phyloP scores from a whole-genome alignment of 2,797 vertebrate genomes.

The Coreius guichenoti region DNA sequence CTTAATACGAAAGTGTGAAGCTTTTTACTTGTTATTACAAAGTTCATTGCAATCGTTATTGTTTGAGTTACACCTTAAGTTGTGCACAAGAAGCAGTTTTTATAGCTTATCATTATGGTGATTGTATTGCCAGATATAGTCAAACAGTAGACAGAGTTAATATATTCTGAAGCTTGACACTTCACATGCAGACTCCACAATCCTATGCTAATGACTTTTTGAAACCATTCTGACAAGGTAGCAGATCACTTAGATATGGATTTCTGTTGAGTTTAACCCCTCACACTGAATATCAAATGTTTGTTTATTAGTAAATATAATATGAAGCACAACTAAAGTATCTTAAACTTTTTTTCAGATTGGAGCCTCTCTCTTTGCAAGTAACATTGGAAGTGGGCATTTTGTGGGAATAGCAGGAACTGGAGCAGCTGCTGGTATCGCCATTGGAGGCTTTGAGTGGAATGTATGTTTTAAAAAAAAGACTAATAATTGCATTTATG shows the following conservation, averaged over 20 bases:
- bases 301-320: neutral
- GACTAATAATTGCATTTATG: neutral
- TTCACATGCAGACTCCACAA: neutral
- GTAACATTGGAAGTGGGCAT: constrained; percentile 95
- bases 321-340: neutral
- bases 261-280: neutral
- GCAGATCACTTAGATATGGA: neutral
- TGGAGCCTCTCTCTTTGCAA: constrained; percentile 94
- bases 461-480: constrained; percentile 83
- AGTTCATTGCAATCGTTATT: constrained; percentile 22
- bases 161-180: neutral
- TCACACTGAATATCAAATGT: neutral
- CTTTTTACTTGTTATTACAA: constrained; percentile 21
- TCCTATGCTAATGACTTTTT: neutral
- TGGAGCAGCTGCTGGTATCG: constrained; percentile 86
- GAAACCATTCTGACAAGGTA: neutral
- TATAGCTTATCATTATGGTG: constrained; percentile 31
- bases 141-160: constrained; percentile 49
- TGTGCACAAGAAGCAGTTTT: constrained; percentile 26
- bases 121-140: constrained; percentile 28
- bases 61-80: constrained; percentile 20
- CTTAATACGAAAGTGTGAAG: neutral
- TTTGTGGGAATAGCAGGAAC: constrained; percentile 96
- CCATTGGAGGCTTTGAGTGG: constrained; percentile 92
- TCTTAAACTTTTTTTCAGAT: constrained; percentile 78